A percentile compares a stretch with the other conserved stretches of the same genome.
phyloP scores from a whole-genome alignment of 1,140 invertebrate genomes.

The Capitella teleta region DNA sequence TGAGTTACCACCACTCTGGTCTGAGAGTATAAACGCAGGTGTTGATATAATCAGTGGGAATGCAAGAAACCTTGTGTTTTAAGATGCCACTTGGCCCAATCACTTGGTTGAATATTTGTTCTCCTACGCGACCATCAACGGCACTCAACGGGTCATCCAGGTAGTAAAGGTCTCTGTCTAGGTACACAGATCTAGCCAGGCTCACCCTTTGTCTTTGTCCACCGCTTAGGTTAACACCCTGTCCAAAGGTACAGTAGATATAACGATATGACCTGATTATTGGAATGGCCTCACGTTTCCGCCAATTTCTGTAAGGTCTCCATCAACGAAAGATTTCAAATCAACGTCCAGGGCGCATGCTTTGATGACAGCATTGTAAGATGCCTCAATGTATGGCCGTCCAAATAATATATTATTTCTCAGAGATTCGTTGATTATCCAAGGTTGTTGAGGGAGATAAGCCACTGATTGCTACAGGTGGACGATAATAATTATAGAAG shows the following conservation, averaged over 20 bases:
- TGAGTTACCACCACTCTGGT: too few species aligned
- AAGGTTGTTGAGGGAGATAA: constrained; percentile 67
- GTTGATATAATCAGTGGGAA: too few species aligned
- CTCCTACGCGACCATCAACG: constrained; percentile 89
- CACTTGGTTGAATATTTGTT: constrained; percentile 79
- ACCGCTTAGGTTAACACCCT: constrained; percentile 86
- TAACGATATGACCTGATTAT: neutral
- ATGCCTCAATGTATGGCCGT: constrained; percentile 41
- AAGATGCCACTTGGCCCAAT: constrained; percentile 11
- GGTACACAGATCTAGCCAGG: constrained; percentile 85
- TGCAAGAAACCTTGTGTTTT: constrained; percentile 13
- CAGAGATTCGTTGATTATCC: constrained; percentile 66
- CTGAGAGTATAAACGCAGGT: too few species aligned
- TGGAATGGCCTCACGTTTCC: constrained; percentile 24
- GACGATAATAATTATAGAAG: too few species aligned
- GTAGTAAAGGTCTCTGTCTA: constrained; percentile 77
- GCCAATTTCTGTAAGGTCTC: constrained; percentile 52
- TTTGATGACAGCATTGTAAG: constrained; percentile 44
- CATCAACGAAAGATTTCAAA: constrained; percentile 53
- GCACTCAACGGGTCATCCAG: constrained; percentile 91
- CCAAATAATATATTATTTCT: constrained; percentile 70
- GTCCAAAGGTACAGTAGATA: neutral
- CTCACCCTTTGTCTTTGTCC: constrained; percentile 97
- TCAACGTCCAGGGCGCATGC: constrained; percentile 54
- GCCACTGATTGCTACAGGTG: constrained; percentile 38